A percentile compares a stretch with the other conserved stretches of the same genome.
Evolutionary conservation across 1,140 invertebrate genomes (phyloP).

Genomic region (Latrodectus geometricus): DNA sequence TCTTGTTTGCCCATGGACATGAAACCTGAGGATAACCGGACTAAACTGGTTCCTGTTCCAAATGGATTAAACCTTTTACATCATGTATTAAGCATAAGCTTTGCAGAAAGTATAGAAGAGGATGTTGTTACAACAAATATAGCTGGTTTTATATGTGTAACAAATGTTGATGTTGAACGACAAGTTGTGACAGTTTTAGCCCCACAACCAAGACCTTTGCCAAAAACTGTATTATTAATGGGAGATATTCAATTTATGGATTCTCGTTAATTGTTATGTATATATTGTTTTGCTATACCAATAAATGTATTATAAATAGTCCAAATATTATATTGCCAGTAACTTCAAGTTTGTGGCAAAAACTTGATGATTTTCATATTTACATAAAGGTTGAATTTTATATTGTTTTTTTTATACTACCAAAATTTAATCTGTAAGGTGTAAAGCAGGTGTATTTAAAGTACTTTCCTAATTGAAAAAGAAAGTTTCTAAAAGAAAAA

Average conservation of each 20-base stretch:
- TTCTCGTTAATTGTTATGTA: slow-evolving; percentile 44
- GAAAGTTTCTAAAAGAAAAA: too few species aligned
- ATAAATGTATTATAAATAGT: too few species aligned
- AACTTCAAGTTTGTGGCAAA: too few species aligned
- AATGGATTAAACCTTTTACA: slow-evolving; percentile 76
- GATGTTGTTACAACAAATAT: slow-evolving; percentile 90
- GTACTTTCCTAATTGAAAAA: too few species aligned
- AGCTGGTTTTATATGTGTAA: slow-evolving; percentile 86
- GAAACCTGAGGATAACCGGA: slow-evolving; percentile 89
- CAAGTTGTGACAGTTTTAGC: slow-evolving; percentile 89
- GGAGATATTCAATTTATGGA: slow-evolving; percentile 65
- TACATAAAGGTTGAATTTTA: too few species aligned
- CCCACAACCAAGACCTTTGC: slow-evolving; percentile 90
- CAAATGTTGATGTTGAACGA: slow-evolving; percentile 88
- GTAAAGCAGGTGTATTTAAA: too few species aligned
- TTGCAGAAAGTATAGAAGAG: slow-evolving; percentile 74
- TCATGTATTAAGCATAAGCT: slow-evolving; percentile 86
- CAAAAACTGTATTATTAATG: slow-evolving; percentile 72
- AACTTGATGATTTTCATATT: too few species aligned
- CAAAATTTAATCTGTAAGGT: too few species aligned
- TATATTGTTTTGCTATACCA: too few species aligned
- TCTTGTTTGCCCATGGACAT: slow-evolving; percentile 94
- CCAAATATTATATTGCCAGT: too few species aligned
- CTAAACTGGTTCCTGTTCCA: slow-evolving; percentile 86
- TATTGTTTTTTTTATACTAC: too few species aligned